Conservation (phyloP, 2,797 vertebrate genomes). For the Syncerus caffer region DNA sequence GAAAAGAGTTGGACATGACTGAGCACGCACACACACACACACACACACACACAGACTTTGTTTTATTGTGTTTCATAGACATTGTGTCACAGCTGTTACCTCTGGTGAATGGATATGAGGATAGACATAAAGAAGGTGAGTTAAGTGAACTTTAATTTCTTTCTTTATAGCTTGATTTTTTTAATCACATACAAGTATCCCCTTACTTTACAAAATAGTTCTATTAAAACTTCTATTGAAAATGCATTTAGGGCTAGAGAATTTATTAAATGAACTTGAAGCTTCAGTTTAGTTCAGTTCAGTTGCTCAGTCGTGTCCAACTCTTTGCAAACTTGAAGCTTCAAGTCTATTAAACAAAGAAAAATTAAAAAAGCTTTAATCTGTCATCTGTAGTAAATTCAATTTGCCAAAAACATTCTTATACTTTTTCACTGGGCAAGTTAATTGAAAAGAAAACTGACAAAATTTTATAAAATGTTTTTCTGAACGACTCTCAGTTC, state of each 20-base stretch:
- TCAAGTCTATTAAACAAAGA: background rate
- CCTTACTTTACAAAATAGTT: background rate
- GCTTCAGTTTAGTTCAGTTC: background rate
- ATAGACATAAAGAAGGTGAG: background rate
- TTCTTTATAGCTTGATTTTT: background rate
- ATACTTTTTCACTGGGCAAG: background rate
- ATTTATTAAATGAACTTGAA: background rate
- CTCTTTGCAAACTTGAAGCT: background rate
- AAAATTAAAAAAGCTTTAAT: background rate
- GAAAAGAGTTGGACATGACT: background rate
- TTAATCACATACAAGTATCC: background rate
- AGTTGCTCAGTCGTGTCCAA: accelerated
- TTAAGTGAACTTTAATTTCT: background rate
- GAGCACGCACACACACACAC: background rate
- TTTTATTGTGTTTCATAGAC: background rate
- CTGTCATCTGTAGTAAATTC: background rate
- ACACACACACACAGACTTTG: background rate
- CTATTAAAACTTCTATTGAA: background rate
- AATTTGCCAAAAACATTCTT: background rate
- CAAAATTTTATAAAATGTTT: background rate
- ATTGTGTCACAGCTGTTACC: background rate
- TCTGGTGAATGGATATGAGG: background rate
- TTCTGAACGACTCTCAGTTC: background rate
- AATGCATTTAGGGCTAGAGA: background rate
- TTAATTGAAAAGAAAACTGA: background rate